These are phyloP conservation scores for Rhynchomys soricoides DNA, from an alignment of 2,113 vertebrate species.

Conservation along the genomic window DNA sequence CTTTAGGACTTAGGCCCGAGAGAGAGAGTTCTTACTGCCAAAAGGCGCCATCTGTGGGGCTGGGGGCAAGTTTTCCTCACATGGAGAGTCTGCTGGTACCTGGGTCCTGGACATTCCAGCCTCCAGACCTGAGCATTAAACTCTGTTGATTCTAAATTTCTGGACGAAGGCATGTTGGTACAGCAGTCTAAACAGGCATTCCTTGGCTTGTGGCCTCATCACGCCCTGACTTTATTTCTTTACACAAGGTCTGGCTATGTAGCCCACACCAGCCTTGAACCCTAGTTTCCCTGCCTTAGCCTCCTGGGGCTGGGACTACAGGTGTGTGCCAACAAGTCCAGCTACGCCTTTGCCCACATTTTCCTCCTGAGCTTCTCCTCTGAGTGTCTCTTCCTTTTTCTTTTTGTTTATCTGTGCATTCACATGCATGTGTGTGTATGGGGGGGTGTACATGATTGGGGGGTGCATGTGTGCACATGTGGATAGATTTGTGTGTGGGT, in stretches of 20 bases:
- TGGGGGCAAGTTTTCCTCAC: not conserved
- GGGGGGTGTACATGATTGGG: no score
- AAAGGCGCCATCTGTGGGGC: not conserved
- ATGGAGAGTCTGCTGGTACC: no score
- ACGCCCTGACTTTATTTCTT: not conserved
- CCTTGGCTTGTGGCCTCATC: not conserved
- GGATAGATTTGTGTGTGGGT: not conserved
- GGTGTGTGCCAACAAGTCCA: not conserved
- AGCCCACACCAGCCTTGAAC: not conserved
- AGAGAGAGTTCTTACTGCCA: no score
- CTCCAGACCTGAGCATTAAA: not conserved
- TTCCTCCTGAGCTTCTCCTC: not conserved
- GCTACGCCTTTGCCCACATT: no score
- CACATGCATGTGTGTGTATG: not conserved
- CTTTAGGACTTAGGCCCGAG: not conserved
- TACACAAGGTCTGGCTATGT: not conserved
- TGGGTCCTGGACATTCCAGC: not conserved
- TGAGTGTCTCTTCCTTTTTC: not conserved
- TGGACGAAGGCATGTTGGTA: not conserved
- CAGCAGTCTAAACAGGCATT: not conserved
- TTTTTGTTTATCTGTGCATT: not conserved
- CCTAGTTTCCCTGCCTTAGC: not conserved
- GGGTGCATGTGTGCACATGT: not conserved
- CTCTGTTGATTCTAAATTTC: not conserved
- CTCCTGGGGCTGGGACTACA: not conserved